phyloP scores from a whole-genome alignment of 2,113 vertebrate species.

The Synodontis membranacea region DNA sequence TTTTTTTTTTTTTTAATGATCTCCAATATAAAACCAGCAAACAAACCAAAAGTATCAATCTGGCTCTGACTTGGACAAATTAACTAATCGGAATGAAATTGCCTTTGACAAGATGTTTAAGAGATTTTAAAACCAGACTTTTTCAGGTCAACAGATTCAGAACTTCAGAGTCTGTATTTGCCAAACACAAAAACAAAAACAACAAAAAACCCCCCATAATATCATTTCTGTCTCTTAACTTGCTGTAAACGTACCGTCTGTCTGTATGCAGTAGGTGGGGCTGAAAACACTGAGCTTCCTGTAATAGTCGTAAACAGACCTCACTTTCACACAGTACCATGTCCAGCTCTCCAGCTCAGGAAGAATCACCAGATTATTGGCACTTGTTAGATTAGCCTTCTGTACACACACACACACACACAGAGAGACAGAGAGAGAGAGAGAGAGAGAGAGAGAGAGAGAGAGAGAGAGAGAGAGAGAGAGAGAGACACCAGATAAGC shows the following conservation, averaged over 20 bases:
- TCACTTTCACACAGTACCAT: slow-evolving; percentile 65
- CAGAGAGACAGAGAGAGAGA: background rate
- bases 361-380: slow-evolving; percentile 53
- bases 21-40: background rate
- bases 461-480: background rate
- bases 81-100: background rate
- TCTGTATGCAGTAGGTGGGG: slow-evolving; percentile 54
- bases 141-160: no score
- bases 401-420: background rate
- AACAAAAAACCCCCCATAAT: background rate
- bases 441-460: background rate
- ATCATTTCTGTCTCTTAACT: background rate
- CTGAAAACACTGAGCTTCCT: slow-evolving; percentile 63
- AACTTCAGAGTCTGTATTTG: background rate
- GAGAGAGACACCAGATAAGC: background rate
- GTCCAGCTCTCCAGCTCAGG: slow-evolving; percentile 59
- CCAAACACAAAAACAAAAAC: background rate
- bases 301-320: slow-evolving; percentile 54
- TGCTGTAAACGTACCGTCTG: slow-evolving; percentile 57
- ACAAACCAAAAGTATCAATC: background rate
- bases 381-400: background rate
- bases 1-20: background rate
- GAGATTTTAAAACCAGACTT: background rate
- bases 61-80: background rate
- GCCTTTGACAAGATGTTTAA: background rate